phyloP scores from a whole-genome alignment of 2,797 vertebrate species.

The Girardinus metallicus region DNA sequence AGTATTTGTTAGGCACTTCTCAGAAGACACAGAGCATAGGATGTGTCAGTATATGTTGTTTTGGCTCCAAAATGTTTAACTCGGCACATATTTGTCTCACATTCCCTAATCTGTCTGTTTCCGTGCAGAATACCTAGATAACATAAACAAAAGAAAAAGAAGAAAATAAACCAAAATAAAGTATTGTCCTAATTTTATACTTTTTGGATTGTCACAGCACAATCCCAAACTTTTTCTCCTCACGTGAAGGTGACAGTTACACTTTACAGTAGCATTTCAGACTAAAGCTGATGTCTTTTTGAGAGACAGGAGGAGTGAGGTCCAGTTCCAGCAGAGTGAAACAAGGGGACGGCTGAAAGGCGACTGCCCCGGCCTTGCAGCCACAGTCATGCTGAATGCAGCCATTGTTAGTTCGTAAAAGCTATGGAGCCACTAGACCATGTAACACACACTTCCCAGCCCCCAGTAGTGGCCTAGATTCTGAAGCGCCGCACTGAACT shows the following conservation, averaged over 20 bases:
- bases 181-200: neutral
- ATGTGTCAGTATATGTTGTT: neutral
- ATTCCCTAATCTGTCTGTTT: constrained; percentile 6
- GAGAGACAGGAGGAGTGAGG: constrained; percentile 36
- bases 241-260: neutral
- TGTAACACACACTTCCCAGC: constrained; percentile 66
- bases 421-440: constrained; percentile 76
- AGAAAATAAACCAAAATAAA: neutral
- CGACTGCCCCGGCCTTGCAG: constrained; percentile 49
- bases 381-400: constrained; percentile 68
- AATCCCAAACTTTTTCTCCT: neutral
- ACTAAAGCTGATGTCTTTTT: neutral
- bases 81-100: constrained; percentile 10
- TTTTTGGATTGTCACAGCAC: neutral
- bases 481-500: constrained; percentile 46
- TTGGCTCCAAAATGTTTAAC: neutral
- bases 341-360: constrained; percentile 50
- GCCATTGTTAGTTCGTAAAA: constrained; percentile 75
- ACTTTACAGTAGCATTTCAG: neutral
- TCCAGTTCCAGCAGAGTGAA: constrained; percentile 48
- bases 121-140: constrained; percentile 7
- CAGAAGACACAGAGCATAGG: neutral
- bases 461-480: constrained; percentile 75
- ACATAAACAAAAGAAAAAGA: neutral
- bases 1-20: neutral